Conservation (phyloP, 2,888 invertebrate species). For the Scaptomyza caliginosa region DNA sequence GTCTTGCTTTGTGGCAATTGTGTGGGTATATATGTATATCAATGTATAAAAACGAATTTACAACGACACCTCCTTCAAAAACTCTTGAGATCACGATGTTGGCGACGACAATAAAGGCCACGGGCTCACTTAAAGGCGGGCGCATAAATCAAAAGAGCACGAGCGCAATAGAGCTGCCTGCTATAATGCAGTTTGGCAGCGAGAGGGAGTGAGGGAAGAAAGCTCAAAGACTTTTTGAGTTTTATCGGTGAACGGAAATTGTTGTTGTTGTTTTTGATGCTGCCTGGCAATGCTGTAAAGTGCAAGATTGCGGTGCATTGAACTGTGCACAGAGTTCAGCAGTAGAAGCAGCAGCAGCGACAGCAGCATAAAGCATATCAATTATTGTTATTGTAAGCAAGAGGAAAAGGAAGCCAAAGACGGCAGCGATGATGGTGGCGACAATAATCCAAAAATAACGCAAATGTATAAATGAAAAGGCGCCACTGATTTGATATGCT, state of each 20-base stretch:
- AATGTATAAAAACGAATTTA: conserved; percentile 46
- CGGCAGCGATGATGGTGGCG: conserved; percentile 17
- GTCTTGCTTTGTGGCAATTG: conserved; percentile 10
- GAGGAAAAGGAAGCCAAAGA: conserved; percentile 29
- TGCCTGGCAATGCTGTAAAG: conserved; percentile 21
- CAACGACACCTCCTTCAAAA: conserved; percentile 47
- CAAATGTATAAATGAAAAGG: conserved; percentile 36
- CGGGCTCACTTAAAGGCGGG: conserved; percentile 38
- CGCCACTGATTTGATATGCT: conserved; percentile 49
- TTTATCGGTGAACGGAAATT: conserved; percentile 61
- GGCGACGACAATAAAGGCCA: conserved; percentile 32
- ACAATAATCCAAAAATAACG: conserved; percentile 47
- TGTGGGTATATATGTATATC: not conserved
- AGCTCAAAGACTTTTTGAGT: conserved; percentile 17
- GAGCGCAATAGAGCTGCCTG: conserved; percentile 40
- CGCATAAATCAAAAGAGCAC: conserved; percentile 58
- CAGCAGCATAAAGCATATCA: conserved; percentile 55
- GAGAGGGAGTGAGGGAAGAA: not conserved
- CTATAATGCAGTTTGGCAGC: conserved; percentile 6
- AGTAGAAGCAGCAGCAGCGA: conserved; percentile 17
- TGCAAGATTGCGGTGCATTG: conserved; percentile 51
- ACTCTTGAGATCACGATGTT: conserved; percentile 34
- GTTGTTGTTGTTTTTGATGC: conserved; percentile 37
- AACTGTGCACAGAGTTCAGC: conserved; percentile 48
- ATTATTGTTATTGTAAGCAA: conserved; percentile 60